Percentiles rank a stretch among this genome's conserved stretches.
Conservation (phyloP, 2,113 vertebrate species). For the Cichladusa arquata region DNA sequence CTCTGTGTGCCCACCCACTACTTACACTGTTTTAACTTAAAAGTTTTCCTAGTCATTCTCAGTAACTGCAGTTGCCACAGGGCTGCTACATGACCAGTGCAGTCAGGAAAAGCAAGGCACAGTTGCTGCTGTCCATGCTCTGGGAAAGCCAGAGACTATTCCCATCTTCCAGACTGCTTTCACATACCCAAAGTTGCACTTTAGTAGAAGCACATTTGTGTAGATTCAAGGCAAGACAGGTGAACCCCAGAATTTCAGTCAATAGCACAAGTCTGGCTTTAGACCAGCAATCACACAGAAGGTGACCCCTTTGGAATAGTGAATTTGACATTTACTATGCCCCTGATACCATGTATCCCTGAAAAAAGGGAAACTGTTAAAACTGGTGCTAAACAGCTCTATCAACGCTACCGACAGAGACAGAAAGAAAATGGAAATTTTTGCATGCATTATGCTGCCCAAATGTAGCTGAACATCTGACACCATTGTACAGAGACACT, state of each 20-base stretch:
- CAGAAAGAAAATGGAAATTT: background rate
- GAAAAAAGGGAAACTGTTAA: background rate
- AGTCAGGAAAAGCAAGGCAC: background rate
- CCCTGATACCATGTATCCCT: background rate
- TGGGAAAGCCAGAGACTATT: background rate
- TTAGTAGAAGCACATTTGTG: background rate
- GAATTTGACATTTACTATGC: background rate
- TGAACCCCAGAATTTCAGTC: background rate
- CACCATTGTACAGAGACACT: background rate
- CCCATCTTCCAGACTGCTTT: background rate
- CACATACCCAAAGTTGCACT: background rate
- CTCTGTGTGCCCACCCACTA: background rate
- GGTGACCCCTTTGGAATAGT: background rate
- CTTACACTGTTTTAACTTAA: background rate
- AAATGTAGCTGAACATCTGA: background rate
- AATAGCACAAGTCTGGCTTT: background rate
- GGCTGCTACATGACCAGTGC: background rate
- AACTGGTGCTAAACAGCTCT: background rate
- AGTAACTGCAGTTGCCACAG: background rate
- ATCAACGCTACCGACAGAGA: background rate
- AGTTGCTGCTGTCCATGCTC: background rate
- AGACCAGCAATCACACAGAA: background rate
- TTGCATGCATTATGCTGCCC: background rate
- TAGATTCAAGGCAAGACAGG: background rate
- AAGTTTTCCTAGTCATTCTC: background rate